Evolutionary conservation across 2,113 vertebrate genomes (phyloP), one percentile per base, ranked within the genome.

Genomic region (Willisornis vidua): DNA sequence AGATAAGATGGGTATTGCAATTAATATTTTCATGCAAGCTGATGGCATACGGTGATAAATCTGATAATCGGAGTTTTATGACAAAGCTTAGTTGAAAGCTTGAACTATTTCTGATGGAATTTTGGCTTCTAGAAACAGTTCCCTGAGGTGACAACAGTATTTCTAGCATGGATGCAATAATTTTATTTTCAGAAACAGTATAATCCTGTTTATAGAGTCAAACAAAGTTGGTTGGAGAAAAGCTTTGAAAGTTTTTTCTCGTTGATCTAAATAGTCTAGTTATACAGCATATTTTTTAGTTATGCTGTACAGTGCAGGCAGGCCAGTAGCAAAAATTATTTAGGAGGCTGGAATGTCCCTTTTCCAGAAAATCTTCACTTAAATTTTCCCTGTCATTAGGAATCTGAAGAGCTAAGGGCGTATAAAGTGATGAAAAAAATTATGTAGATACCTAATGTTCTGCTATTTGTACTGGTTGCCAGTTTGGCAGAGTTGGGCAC

Each of bases 401-500:
- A 49, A 25, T 55, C 54, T 79, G 67, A 90, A 70, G 48, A 82
- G 31, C 37, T 82, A 31, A 52, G 37, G 19, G 8, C 14, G 17
- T 63, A 41, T 37, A 82, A 85, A 58, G 19, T 62, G 71, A 61
- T 67, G 43, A 52, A 87, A 78, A 72, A 92, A 85, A 48, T 31
- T 35, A 54, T 0, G 0, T 14, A 54, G 59, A 67, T 67, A 37
- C 9, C 22, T 37, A 37, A 19, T 14, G 35, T 74, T 75, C 71
- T 88, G 78, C 66, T 82, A 14, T 68, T 84, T 28, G 12, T 57
- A 26, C 29, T 55, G 41, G 45, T 66, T 94, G 89, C 55, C 82
- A 94, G 78, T 87, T 95, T 94, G 89, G 89, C 93, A 92, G 65
- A 58, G 51, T 57, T 87, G 61, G 70, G 70, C 74, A 85, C 67